phyloP scores from a whole-genome alignment of 2,113 vertebrate genomes.

The Butorides virescens region DNA sequence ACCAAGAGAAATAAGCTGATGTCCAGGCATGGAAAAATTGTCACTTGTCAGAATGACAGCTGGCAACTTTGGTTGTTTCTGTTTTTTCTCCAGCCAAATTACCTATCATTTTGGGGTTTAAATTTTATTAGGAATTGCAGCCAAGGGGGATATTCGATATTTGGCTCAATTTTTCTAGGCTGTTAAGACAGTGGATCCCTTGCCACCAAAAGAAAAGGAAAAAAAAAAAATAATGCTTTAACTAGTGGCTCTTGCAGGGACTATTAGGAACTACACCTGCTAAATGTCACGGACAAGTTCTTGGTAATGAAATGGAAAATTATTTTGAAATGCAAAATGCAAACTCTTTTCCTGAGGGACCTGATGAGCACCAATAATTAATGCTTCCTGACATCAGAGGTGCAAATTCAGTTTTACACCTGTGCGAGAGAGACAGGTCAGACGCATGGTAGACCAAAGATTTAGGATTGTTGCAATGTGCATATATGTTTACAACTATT shows the following conservation, averaged over 20 bases:
- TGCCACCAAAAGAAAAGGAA: neutral
- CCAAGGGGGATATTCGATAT: neutral
- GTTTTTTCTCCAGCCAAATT: neutral
- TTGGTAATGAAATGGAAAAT: neutral
- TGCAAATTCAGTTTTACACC: neutral
- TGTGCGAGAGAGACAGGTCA: neutral
- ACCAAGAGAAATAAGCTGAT: neutral
- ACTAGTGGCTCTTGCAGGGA: neutral
- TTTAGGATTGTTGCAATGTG: neutral
- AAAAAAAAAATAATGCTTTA: neutral
- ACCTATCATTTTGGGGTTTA: neutral
- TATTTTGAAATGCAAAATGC: neutral
- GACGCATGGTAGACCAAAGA: fast-evolving
- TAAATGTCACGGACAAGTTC: neutral
- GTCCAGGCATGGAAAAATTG: neutral
- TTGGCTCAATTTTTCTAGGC: neutral
- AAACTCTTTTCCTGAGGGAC: neutral
- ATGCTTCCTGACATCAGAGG: neutral
- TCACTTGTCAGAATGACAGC: neutral
- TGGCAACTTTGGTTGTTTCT: neutral
- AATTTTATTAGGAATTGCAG: neutral
- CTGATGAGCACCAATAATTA: neutral
- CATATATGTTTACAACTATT: neutral
- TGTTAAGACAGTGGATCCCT: neutral
- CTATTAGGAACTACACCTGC: neutral